Evolutionary conservation across 1,140 invertebrate species (phyloP).

Genomic region (Drosophila jambulina): DNA sequence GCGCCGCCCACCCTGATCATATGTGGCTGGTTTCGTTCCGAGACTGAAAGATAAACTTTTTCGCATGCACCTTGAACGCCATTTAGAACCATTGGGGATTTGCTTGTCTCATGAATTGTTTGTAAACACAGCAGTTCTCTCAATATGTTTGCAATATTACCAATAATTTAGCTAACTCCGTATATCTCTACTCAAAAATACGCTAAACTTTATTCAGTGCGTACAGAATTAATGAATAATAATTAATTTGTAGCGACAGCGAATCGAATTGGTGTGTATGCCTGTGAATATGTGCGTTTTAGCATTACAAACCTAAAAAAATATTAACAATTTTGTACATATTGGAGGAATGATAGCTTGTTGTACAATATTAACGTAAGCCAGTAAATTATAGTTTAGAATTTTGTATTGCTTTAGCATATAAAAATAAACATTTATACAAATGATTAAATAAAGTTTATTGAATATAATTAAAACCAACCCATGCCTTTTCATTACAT

Average conservation of each 20-base stretch:
- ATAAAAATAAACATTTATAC: slow-evolving; percentile 47
- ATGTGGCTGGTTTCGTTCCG: slow-evolving; percentile 20
- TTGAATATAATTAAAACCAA: slow-evolving; percentile 12
- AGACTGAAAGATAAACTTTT: slow-evolving; percentile 17
- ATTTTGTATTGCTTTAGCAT: slow-evolving; percentile 69
- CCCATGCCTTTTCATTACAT: neutral
- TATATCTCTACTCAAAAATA: slow-evolving; percentile 19
- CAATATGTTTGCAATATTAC: slow-evolving; percentile 65
- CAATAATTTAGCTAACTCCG: slow-evolving; percentile 39
- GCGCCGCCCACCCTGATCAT: slow-evolving; percentile 17
- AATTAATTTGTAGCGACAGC: slow-evolving; percentile 8
- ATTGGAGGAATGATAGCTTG: slow-evolving; percentile 29
- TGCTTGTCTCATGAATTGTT: slow-evolving; percentile 20
- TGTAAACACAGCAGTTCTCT: slow-evolving; percentile 34
- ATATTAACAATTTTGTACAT: slow-evolving; percentile 46
- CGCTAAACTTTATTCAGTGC: slow-evolving; percentile 17
- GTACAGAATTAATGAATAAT: slow-evolving; percentile 11
- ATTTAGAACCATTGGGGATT: slow-evolving; percentile 33
- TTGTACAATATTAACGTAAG: slow-evolving; percentile 47
- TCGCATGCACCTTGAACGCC: slow-evolving; percentile 35
- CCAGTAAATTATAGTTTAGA: slow-evolving; percentile 61
- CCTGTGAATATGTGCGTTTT: slow-evolving; percentile 63
- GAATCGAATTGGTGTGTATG: slow-evolving; percentile 37
- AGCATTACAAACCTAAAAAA: slow-evolving; percentile 47
- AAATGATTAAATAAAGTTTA: slow-evolving; percentile 38